A percentile compares a stretch with the other conserved stretches of the same genome.
Evolutionary conservation across 2,888 invertebrate species (phyloP).

Genomic region (Mesoligia furuncula): DNA sequence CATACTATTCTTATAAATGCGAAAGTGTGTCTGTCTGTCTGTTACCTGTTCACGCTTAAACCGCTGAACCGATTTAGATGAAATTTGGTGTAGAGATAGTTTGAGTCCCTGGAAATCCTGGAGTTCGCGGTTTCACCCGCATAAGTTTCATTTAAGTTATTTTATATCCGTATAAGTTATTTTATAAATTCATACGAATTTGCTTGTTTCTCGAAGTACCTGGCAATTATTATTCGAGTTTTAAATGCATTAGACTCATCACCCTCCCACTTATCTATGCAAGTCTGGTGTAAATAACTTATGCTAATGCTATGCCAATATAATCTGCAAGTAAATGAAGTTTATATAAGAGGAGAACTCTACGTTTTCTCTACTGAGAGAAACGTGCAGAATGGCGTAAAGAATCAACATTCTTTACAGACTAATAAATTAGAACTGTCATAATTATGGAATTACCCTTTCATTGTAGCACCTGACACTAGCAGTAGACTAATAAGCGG

Average conservation of each 20-base stretch:
- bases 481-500: background rate
- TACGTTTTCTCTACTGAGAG: background rate
- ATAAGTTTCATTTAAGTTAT: too few species aligned
- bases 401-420: background rate
- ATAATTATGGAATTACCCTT: background rate
- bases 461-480: background rate
- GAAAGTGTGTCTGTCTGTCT: too few species aligned
- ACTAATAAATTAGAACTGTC: background rate
- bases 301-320: conserved; percentile 43
- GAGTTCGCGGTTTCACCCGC: too few species aligned
- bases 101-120: too few species aligned
- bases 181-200: background rate
- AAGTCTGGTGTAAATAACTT: conserved; percentile 43
- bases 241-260: conserved; percentile 42
- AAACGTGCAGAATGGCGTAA: conserved; percentile 11
- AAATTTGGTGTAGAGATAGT: too few species aligned
- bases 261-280: conserved; percentile 19
- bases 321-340: conserved; percentile 56
- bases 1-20: too few species aligned
- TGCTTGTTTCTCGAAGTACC: background rate
- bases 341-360: conserved; percentile 24
- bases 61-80: too few species aligned
- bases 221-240: conserved; percentile 22
- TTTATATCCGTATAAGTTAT: too few species aligned
- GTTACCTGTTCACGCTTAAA: too few species aligned